These are phyloP conservation scores for Thyatira batis DNA, from an alignment of 2,888 invertebrate species.

Conservation along the genomic window DNA sequence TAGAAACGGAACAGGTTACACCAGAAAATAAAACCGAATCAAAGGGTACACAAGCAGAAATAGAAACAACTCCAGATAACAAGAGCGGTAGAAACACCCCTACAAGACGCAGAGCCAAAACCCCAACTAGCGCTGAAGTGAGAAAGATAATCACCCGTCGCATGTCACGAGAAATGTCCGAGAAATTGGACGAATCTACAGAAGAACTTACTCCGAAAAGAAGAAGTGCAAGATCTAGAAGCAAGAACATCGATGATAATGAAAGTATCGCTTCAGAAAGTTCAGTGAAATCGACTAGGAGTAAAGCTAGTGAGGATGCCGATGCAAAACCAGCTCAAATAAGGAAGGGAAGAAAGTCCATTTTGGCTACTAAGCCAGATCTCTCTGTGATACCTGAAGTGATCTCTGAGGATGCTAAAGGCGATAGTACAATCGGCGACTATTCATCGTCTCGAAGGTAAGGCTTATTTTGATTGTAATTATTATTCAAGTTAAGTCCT, in stretches of 20 bases:
- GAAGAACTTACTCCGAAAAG: conserved; percentile 62
- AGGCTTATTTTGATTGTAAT: conserved; percentile 15
- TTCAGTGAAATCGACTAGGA: conserved; percentile 52
- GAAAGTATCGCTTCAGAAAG: conserved; percentile 61
- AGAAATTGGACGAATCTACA: conserved; percentile 47
- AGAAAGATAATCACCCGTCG: conserved; percentile 66
- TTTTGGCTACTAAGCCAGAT: conserved; percentile 59
- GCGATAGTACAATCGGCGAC: conserved; percentile 39
- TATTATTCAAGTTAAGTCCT: no score
- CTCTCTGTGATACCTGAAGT: conserved; percentile 73
- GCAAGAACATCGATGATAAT: conserved; percentile 60
- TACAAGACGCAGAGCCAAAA: conserved; percentile 47
- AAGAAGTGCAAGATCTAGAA: conserved; percentile 42
- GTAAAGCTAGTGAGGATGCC: conserved; percentile 46
- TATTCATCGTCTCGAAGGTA: conserved; percentile 64
- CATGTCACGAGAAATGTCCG: conserved; percentile 63
- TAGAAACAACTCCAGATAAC: conserved; percentile 10
- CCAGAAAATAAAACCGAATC: conserved; percentile 33
- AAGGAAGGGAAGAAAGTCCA: conserved; percentile 60
- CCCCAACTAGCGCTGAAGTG: conserved; percentile 58
- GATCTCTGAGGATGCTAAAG: conserved; percentile 49
- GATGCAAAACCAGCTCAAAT: conserved; percentile 33
- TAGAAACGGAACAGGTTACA: conserved; percentile 41
- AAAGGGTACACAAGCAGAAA: conserved; percentile 7
- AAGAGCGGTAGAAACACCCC: conserved; percentile 25